phyloP scores from a whole-genome alignment of 2,888 invertebrate species.

The Linnaemya vulpina region DNA sequence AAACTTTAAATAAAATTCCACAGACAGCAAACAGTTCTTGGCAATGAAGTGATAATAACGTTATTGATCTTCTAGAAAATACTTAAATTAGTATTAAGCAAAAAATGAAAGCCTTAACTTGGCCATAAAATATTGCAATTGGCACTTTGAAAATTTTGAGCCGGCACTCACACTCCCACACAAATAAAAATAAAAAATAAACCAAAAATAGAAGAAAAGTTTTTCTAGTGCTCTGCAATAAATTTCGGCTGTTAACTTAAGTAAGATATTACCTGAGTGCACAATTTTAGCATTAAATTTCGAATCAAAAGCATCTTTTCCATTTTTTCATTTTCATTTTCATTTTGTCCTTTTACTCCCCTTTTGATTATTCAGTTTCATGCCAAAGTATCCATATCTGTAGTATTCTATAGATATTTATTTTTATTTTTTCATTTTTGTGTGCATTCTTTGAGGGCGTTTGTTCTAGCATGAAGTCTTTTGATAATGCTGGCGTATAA shows the following conservation, averaged over 20 bases:
- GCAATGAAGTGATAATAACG: constrained; percentile 60
- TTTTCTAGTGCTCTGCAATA: constrained; percentile 62
- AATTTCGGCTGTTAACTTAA: constrained; percentile 70
- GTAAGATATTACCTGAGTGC: constrained; percentile 70
- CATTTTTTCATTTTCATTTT: constrained; percentile 6
- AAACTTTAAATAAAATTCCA: not conserved
- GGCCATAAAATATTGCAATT: constrained; percentile 65
- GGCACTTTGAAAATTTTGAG: constrained; percentile 52
- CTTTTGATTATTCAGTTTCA: constrained; percentile 50
- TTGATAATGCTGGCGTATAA: constrained; percentile 69
- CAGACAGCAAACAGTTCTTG: constrained; percentile 17
- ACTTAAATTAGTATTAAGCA: constrained; percentile 41
- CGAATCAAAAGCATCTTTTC: constrained; percentile 56
- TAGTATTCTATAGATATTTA: constrained; percentile 32
- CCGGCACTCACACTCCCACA: not conserved
- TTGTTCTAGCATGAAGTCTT: constrained; percentile 67
- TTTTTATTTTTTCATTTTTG: no score
- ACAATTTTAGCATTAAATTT: constrained; percentile 65
- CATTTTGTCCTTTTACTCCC: constrained; percentile 8
- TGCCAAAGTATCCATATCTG: constrained; percentile 59
- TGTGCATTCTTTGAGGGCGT: constrained; percentile 51
- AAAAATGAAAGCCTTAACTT: constrained; percentile 51
- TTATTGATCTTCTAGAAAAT: constrained; percentile 61
- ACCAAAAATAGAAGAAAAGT: constrained; percentile 27
- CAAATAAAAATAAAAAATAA: not conserved